Evolutionary conservation across 92 coral and sea anemone genomes (phyloP), one percentile per base, ranked within the genome.

Genomic region (Zoanthus solanderi): DNA sequence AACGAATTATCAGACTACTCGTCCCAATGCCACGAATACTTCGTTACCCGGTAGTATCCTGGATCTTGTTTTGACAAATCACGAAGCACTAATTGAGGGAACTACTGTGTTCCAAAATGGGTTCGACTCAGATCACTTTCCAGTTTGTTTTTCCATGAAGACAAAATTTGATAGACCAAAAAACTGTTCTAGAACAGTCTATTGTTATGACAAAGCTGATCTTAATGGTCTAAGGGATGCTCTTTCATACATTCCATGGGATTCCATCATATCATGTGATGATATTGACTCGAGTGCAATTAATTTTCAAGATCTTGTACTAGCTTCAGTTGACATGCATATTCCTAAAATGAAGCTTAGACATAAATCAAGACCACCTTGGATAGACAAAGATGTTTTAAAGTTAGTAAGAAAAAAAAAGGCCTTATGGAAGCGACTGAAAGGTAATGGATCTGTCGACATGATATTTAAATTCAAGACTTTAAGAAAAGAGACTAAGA

Each of bases 381-480:
- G 88, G 88, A 90, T 87, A 87, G 84, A 89, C 34, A 89, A 48
- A 45, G 91, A 90, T 63, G 93, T 90, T 47, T 80, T 82, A 65
- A 90, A 31, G 75, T 82, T 86, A 69, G 93, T 87, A 66, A 76
- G 74, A 84, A 87, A 87, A 90, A 90, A 82, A 89, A 89, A 67
- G 69, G 92, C 90, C 83, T 30, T 85, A 85, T 90, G 82, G 92
- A 89, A 86, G 12, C 86, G 72, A 8, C 63, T 85, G 90, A 86
- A 58, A 87, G 34, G 78, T 83, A 79, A 30, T 90, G 72, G 83
- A 31, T 79, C 88, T 90, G 74, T 72, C 73, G 87, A 91, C 54
- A 17, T 91, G 89, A 83, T 86, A 29, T 7, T 76, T 42, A 87
- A 82, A 45, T 90, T 81, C 57, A 90, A 82, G 83, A 73, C 86